phyloP scores from a whole-genome alignment of 2,797 vertebrate genomes.

The Dryobates pubescens region DNA sequence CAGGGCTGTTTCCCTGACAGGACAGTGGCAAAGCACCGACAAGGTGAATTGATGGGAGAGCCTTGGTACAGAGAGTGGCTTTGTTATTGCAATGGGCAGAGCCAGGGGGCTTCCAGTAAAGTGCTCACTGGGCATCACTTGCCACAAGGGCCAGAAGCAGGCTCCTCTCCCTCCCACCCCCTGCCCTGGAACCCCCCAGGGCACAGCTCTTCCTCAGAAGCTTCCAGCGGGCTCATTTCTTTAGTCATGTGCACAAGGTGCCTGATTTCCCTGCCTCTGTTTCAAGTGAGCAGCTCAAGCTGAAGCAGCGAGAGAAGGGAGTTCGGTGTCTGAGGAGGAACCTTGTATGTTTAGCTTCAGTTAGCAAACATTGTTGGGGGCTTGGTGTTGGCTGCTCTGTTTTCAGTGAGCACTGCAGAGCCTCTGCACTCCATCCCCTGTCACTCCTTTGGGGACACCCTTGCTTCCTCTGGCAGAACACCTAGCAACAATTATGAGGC shows the following conservation, averaged over 20 bases:
- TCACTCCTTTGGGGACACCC: background rate
- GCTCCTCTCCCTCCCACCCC: background rate
- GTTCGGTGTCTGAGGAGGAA: background rate
- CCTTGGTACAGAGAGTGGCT: background rate
- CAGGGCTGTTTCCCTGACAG: background rate
- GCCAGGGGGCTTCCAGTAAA: background rate
- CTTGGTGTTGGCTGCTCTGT: background rate
- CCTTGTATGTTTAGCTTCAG: background rate
- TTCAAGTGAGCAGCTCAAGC: background rate
- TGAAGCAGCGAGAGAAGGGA: background rate
- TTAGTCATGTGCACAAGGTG: background rate
- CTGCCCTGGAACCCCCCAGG: background rate
- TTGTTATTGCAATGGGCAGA: background rate
- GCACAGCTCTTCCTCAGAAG: background rate
- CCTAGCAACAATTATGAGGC: background rate
- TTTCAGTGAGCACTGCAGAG: background rate
- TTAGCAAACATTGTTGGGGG: background rate
- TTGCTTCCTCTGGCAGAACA: background rate
- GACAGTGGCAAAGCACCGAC: background rate
- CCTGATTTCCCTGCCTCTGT: background rate
- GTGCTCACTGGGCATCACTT: background rate
- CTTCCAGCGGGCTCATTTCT: background rate
- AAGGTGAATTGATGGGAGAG: background rate
- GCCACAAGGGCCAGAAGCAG: background rate
- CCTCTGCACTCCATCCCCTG: background rate